A percentile compares a stretch with the other conserved stretches of the same genome.
These are phyloP conservation scores for Lindbergichthys nudifrons DNA, from an alignment of 2,797 vertebrate genomes.

Conservation along the genomic window DNA sequence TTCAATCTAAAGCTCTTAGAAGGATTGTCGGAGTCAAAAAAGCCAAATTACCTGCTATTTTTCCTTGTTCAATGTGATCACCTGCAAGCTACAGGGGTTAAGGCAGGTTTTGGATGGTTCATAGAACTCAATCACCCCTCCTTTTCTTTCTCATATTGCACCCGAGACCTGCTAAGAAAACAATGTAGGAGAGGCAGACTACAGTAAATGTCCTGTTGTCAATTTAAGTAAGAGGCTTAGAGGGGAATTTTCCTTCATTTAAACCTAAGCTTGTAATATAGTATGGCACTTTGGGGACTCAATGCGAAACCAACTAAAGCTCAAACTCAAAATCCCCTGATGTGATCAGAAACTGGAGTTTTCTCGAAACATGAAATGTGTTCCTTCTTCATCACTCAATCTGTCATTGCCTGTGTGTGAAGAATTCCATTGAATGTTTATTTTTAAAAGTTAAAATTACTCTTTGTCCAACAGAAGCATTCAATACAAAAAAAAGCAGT, in stretches of 20 bases:
- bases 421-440: not conserved
- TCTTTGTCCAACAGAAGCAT: not conserved
- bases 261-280: not conserved
- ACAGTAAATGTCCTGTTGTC: slow-evolving; percentile 5
- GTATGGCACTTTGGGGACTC: not conserved
- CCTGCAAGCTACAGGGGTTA: slow-evolving; percentile 37
- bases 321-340: not conserved
- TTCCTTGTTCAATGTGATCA: slow-evolving; percentile 56
- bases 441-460: not conserved
- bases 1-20: slow-evolving; percentile 54
- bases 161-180: slow-evolving; percentile 1
- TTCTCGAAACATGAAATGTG: not conserved
- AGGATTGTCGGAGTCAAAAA: slow-evolving; percentile 59
- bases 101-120: slow-evolving; percentile 37
- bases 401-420: not conserved
- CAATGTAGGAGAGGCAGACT: not conserved
- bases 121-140: slow-evolving; percentile 41
- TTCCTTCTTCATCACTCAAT: not conserved
- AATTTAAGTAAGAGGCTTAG: not conserved
- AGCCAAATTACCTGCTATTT: slow-evolving; percentile 58
- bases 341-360: not conserved
- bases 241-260: slow-evolving; percentile 9
- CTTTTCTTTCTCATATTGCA: not conserved
- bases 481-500: not conserved
- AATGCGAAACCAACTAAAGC: not conserved